These are phyloP conservation scores for Craterocephalus amniculus DNA, from an alignment of 2,797 vertebrate genomes.

Conservation along the genomic window DNA sequence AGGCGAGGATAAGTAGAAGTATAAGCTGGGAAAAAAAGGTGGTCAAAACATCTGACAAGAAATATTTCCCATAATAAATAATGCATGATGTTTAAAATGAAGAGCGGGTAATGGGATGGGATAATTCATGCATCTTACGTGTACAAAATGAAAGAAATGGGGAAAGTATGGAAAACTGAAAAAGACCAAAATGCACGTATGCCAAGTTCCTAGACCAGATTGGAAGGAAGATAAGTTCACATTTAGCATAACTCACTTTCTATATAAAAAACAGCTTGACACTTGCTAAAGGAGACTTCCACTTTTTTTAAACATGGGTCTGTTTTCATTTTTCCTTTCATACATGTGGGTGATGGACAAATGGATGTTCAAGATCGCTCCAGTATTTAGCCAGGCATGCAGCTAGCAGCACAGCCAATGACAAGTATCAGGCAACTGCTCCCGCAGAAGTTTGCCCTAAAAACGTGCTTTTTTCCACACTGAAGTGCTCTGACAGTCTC, in stretches of 20 bases:
- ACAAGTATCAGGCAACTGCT: no score
- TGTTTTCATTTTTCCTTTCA: no score
- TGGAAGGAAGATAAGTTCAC: no score
- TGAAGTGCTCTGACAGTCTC: no score
- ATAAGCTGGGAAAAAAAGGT: neutral
- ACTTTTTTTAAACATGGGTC: no score
- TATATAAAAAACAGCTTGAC: neutral
- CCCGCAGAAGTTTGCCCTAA: no score
- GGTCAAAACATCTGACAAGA: neutral
- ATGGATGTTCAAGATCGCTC: no score
- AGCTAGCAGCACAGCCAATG: no score
- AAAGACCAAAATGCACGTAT: slow-evolving; percentile 7
- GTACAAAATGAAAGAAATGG: neutral
- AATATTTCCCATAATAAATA: slow-evolving; percentile 1
- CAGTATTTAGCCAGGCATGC: no score
- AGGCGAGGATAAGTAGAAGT: slow-evolving; percentile 29
- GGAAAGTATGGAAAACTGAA: neutral
- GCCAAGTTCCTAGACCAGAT: neutral
- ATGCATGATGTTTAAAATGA: slow-evolving; percentile 10
- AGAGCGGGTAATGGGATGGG: slow-evolving; percentile 4
- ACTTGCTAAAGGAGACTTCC: no score
- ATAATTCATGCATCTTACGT: slow-evolving; percentile 16
- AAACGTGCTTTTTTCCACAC: no score
- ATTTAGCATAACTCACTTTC: neutral
- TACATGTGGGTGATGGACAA: no score